These are phyloP conservation scores for Halcyon senegalensis DNA, from an alignment of 2,113 vertebrate species.

Conservation along the genomic window DNA sequence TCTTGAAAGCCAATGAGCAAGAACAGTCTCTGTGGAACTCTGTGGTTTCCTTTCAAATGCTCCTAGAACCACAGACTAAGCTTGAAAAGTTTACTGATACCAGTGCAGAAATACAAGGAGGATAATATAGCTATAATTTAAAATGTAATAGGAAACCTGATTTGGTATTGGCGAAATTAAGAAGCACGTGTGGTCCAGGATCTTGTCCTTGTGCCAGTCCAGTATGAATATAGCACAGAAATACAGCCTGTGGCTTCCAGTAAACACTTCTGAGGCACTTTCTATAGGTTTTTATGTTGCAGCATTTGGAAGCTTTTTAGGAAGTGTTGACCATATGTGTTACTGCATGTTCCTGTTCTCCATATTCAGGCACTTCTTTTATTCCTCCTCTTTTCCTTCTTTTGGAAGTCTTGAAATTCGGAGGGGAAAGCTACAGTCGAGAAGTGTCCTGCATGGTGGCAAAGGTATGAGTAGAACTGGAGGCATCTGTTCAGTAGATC, in stretches of 20 bases:
- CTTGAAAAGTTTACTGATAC: not conserved
- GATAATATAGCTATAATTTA: not conserved
- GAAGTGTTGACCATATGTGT: not conserved
- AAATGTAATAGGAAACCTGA: not conserved
- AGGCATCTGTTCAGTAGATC: not conserved
- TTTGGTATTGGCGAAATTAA: not conserved
- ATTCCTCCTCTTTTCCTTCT: not conserved
- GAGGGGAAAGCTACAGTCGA: not conserved
- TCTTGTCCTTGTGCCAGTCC: not conserved
- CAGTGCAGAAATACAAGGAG: not conserved
- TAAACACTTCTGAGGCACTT: not conserved
- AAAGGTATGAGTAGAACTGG: not conserved
- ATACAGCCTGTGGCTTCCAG: not conserved
- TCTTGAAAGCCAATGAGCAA: not conserved
- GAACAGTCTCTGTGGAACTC: not conserved
- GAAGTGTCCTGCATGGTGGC: not conserved
- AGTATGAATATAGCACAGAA: not conserved
- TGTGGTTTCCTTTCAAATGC: not conserved
- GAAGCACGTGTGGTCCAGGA: fast-evolving
- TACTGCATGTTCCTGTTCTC: not conserved
- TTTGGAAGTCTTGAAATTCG: not conserved
- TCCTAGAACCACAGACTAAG: not conserved
- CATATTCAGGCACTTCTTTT: not conserved
- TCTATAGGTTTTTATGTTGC: not conserved
- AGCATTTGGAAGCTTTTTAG: not conserved